These are phyloP conservation scores for Sarcophaga caerulescens DNA, from an alignment of 2,888 invertebrate genomes.

Conservation along the genomic window DNA sequence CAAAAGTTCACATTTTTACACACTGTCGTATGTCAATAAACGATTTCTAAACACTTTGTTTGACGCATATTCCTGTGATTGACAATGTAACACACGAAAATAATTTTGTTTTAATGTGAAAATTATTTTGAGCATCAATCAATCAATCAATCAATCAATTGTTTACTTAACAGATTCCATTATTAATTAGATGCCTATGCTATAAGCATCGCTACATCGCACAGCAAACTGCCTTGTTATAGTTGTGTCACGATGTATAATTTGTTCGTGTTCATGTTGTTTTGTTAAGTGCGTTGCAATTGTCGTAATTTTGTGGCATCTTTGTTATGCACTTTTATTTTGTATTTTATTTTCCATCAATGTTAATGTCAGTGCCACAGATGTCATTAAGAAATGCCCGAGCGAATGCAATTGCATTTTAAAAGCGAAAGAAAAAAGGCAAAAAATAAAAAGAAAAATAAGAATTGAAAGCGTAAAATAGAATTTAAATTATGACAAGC, in stretches of 20 bases:
- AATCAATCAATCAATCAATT: conserved; percentile 34
- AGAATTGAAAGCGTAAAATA: background rate
- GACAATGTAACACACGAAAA: too few species aligned
- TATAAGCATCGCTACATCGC: too few species aligned
- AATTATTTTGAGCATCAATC: background rate
- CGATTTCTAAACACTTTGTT: too few species aligned
- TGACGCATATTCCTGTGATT: too few species aligned
- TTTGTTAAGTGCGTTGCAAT: background rate
- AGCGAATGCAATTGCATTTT: conserved; percentile 1
- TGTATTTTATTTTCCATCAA: conserved; percentile 11
- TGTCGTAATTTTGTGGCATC: conserved; percentile 28
- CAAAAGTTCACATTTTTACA: too few species aligned
- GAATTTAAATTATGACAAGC: background rate
- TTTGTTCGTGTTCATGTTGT: too few species aligned
- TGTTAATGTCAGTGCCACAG: conserved; percentile 41
- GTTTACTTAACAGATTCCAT: conserved; percentile 18
- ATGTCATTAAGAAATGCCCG: background rate
- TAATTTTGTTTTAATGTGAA: background rate
- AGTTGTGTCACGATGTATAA: too few species aligned
- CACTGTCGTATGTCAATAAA: too few species aligned
- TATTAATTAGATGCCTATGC: conserved; percentile 26
- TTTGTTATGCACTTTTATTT: background rate
- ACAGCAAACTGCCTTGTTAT: too few species aligned
- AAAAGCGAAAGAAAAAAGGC: background rate
- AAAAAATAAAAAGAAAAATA: background rate